Base-by-base conservation (phyloP, 1,140 invertebrate species). In the Heliothis virescens region DNA sequence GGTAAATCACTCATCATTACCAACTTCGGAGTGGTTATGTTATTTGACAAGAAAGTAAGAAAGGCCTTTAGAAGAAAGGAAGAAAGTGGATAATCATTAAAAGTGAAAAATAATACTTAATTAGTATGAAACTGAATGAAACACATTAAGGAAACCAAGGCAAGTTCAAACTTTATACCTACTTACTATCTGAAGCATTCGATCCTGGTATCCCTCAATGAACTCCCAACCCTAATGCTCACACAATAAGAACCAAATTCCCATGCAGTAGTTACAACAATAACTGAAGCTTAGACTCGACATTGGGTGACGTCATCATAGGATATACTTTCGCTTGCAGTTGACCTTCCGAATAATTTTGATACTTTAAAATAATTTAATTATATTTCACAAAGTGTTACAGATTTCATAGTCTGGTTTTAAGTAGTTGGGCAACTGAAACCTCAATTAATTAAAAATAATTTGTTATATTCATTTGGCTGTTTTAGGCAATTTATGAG, bases 241-340 rank as follows among this genome's bases (percentile, higher is more conserved):
- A 41, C 0, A 9, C 10, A n/a, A n/a, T 15, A 71, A 41, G 53
- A 18, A 5, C 16, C 2, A 29, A 1, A 18, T 41, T 34, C 1
- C 16, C 55, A 29, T 34, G 11, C 9, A 67, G 0, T 55, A 3
- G 10, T 13, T 0, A 5, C 5, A 5, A 41, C 52, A n/a, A 18
- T 34, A 10, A 16, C 3, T 26, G 13, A 29, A 60, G 57, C 13
- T 60, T 60, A 60, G 21, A 60, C 18, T 15, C 67, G 57, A 60
- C 55, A 60, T 74, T 74, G 72, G 12, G 16, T 74, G 55, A 60
- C 72, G 55, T 60, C 53, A 59, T 10, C 41, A 4, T 74, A 74
- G 72, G 72, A 74, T 74, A 57, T 74, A 74, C 72, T 74, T 74
- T 74, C 72, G 55, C 29, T 74, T 60, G 15, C 69, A 59, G 53